Percentiles rank a stretch among this genome's conserved stretches.
Evolutionary conservation across 2,888 invertebrate species (phyloP).

Genomic region (Ethmia dodecea): DNA sequence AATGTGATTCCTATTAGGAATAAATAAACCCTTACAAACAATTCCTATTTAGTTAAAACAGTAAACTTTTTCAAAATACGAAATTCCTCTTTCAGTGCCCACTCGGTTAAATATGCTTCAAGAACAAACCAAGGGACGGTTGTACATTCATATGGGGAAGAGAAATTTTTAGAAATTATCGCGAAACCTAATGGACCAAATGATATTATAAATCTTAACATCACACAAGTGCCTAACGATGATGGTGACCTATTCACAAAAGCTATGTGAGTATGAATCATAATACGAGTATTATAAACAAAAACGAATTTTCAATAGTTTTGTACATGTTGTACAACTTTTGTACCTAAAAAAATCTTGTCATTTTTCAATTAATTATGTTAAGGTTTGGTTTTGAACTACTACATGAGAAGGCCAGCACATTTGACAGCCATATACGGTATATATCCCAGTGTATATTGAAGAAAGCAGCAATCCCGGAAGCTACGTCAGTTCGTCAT

Average conservation of each 20-base stretch:
- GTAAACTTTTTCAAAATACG: too few species aligned
- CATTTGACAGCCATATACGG: constrained; percentile 59
- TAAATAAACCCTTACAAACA: too few species aligned
- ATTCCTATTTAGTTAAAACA: too few species aligned
- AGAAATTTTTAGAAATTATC: constrained; percentile 59
- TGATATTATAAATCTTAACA: constrained; percentile 41
- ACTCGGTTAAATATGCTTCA: constrained; percentile 56
- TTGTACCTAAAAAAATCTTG: too few species aligned
- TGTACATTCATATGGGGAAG: constrained; percentile 78
- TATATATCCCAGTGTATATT: constrained; percentile 66
- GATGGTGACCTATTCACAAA: constrained; percentile 64
- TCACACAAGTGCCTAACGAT: constrained; percentile 70
- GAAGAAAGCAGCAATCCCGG: constrained; percentile 57
- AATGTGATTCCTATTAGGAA: too few species aligned
- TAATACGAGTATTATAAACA: too few species aligned
- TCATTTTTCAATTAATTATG: too few species aligned
- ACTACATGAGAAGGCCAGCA: constrained; percentile 63
- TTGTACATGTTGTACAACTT: too few species aligned
- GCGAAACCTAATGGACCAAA: constrained; percentile 33
- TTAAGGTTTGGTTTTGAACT: constrained; percentile 68
- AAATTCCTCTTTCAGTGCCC: constrained; percentile 47
- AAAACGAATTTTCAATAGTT: too few species aligned
- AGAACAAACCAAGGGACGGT: constrained; percentile 79
- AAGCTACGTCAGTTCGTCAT: constrained; percentile 54
- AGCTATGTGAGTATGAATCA: constrained; percentile 60